Base-by-base conservation (phyloP, 2,888 invertebrate genomes). In the Eretmocerus hayati region DNA sequence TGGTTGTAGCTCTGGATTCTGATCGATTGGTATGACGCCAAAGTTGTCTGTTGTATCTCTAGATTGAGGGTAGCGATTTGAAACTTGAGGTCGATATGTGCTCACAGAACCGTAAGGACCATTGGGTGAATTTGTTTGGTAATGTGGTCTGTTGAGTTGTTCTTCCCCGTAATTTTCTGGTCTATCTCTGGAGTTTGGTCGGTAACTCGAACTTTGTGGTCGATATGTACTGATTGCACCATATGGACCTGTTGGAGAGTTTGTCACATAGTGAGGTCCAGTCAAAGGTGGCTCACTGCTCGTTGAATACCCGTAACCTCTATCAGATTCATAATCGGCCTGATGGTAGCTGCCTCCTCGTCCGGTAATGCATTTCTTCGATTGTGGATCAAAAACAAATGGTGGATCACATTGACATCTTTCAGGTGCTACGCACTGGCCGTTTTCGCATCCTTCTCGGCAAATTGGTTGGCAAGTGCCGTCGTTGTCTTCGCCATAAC, bases 371-470 rank as follows among this genome's bases (percentile, higher is more conserved):
- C 42, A 43, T 18, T 32, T 15, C 11, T 21, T 36, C 32, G 35
- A 11, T 5, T 38, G 26, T 1, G 13, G 16, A 33, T 43, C 22
- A 31, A 72, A 53, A 45, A 35, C 16, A 18, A 63, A 75, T 5
- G 77, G 77, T 2, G 63, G 60, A 55, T 72, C 67, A 59, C 83
- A 83, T 2, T 69, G 67, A 60, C 82, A 82, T 20, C 71, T 69
- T 48, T 79, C 76, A 0, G 77, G 77, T 0, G 72, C 77, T 0
- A 75, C 64, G 55, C 81, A 72, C 50, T 69, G 59, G 0, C 77
- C 78, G 56, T 78, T 74, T 0, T 51, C 59, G 49, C 74, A 74
- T 2, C 63, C 75, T 58, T 57, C 67, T 21, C 46, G 48, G 37
- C 63, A 66, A 3, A 32, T 13, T 6, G 59, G 52, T 5, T 50